phyloP scores from a whole-genome alignment of 2,888 invertebrate genomes.

The Scaptomyza flava region DNA sequence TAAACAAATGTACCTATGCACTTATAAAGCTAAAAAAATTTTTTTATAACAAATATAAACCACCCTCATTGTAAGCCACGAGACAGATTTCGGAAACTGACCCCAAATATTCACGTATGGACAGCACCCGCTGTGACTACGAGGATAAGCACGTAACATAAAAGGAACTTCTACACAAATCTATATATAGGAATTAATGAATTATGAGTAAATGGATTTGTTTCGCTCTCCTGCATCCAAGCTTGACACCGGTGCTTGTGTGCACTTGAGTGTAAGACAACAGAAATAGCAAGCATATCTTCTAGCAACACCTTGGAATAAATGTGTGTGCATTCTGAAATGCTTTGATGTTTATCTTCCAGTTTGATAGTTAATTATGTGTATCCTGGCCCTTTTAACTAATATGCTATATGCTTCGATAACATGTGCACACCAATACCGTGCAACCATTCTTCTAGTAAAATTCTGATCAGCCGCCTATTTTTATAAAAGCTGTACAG shows the following conservation, averaged over 20 bases:
- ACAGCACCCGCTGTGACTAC: constrained; percentile 30
- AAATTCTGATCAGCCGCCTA: constrained; percentile 3
- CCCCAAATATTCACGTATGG: constrained; percentile 27
- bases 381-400: constrained; percentile 60
- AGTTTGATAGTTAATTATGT: constrained; percentile 77
- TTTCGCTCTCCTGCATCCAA: constrained; percentile 69
- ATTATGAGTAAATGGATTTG: constrained; percentile 81
- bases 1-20: neutral
- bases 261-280: constrained; percentile 66
- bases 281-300: constrained; percentile 57
- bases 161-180: constrained; percentile 50
- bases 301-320: constrained; percentile 29
- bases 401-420: constrained; percentile 56
- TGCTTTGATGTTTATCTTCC: constrained; percentile 77
- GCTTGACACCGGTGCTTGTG: constrained; percentile 25
- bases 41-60: neutral
- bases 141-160: constrained; percentile 27
- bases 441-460: neutral
- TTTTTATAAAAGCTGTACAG: neutral
- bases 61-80: constrained; percentile 4
- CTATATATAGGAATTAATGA: constrained; percentile 78
- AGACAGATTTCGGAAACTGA: neutral
- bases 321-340: constrained; percentile 56
- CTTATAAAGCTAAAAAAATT: neutral
- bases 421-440: constrained; percentile 34